A percentile compares a stretch with the other conserved stretches of the same genome.
phyloP scores from a whole-genome alignment of 1,140 invertebrate genomes.

The Pseudomyrmex pallidus region DNA sequence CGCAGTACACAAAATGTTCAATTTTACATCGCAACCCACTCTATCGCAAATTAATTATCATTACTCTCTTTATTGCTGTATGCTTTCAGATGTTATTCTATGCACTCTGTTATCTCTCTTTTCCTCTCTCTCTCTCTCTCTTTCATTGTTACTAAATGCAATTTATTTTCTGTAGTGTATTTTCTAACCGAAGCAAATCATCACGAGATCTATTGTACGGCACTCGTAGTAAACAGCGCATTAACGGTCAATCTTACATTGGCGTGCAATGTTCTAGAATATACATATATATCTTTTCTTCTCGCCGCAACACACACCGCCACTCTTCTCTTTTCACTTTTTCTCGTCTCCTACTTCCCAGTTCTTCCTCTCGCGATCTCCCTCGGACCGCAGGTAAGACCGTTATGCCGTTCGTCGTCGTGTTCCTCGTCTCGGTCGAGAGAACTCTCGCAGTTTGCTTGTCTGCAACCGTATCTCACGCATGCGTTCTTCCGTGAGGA shows the following conservation, averaged over 20 bases:
- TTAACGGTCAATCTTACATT: constrained; percentile 48
- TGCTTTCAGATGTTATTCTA: constrained; percentile 5
- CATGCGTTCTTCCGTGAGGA: constrained; percentile 46
- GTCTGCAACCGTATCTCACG: neutral
- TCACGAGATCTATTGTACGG: constrained; percentile 31
- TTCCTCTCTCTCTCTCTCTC: neutral
- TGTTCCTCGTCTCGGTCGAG: constrained; percentile 51
- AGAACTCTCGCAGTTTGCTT: constrained; percentile 41
- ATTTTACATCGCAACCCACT: neutral
- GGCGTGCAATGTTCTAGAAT: constrained; percentile 30
- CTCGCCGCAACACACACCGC: neutral
- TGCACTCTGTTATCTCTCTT: neutral
- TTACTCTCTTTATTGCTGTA: neutral
- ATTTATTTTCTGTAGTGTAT: neutral
- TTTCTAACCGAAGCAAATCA: constrained; percentile 1
- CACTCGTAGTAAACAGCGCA: constrained; percentile 9
- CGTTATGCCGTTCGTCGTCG: constrained; percentile 41
- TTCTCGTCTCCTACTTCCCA: constrained; percentile 25
- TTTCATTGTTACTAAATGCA: neutral
- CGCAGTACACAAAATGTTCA: neutral
- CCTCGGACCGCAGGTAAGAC: constrained; percentile 75
- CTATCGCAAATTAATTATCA: constrained; percentile 20
- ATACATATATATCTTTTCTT: constrained; percentile 10
- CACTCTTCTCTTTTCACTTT: constrained; percentile 47
- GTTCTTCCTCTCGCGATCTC: constrained; percentile 68